phyloP scores from a whole-genome alignment of 1,140 invertebrate genomes.

The Dreissena rostriformis region DNA sequence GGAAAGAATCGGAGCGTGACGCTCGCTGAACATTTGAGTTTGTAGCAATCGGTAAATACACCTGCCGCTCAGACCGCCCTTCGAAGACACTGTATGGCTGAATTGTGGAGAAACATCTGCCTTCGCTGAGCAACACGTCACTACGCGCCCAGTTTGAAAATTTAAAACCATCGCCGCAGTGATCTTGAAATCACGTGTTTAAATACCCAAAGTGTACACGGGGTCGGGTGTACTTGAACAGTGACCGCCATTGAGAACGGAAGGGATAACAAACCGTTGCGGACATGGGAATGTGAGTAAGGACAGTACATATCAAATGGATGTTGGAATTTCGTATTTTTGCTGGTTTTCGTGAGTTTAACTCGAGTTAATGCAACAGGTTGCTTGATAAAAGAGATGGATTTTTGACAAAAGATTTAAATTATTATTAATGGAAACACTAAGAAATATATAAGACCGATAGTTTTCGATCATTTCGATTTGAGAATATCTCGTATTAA shows the following conservation, averaged over 20 bases:
- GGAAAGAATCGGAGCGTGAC: not conserved
- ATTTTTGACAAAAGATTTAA: not conserved
- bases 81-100: not conserved
- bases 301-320: no score
- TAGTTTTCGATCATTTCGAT: not conserved
- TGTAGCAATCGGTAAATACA: not conserved
- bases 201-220: no score
- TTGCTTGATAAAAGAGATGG: not conserved
- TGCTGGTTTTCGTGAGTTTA: no score
- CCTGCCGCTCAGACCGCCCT: not conserved
- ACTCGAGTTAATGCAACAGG: no score
- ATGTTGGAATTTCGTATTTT: no score
- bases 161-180: not conserved
- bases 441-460: not conserved
- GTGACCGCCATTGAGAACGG: no score
- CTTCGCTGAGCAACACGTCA: not conserved
- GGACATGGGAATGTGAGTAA: no score
- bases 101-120: not conserved
- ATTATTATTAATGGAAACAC: not conserved
- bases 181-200: no score
- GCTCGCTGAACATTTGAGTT: not conserved
- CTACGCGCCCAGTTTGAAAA: not conserved
- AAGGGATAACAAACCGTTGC: no score
- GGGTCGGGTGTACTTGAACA: no score
- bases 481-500: not conserved